A percentile compares a stretch with the other conserved stretches of the same genome.
Conservation (phyloP, 2,113 vertebrate genomes). For the Xiphorhynchus elegans region DNA sequence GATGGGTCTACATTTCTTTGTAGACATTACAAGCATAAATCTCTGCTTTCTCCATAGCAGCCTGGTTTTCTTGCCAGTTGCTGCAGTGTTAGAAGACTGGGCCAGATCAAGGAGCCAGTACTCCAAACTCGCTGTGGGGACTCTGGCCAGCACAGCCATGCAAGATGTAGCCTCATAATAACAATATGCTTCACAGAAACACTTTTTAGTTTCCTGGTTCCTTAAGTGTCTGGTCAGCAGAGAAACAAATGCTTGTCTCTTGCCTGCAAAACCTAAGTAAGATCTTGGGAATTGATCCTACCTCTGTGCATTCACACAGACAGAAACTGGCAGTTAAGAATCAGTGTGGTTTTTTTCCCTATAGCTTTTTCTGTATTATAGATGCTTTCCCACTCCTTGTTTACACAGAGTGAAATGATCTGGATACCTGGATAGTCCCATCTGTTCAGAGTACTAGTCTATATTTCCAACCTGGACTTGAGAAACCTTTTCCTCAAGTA, state of each 20-base stretch:
- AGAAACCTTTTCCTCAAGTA: background rate
- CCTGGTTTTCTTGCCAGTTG: background rate
- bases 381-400: background rate
- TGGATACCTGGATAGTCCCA: background rate
- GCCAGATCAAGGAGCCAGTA: background rate
- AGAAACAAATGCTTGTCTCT: background rate
- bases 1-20: background rate
- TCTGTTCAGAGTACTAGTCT: background rate
- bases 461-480: background rate
- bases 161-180: background rate
- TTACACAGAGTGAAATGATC: background rate
- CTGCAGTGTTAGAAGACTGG: background rate
- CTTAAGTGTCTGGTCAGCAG: background rate
- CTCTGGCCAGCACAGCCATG: background rate
- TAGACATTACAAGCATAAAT: background rate
- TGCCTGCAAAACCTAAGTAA: background rate
- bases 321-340: background rate
- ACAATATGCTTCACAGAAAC: background rate
- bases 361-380: background rate
- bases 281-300: background rate
- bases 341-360: background rate
- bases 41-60: background rate
- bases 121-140: background rate
- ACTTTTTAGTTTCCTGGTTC: background rate
- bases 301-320: background rate